Conservation (phyloP, 2,113 vertebrate species). For the Cheilinus undulatus region DNA sequence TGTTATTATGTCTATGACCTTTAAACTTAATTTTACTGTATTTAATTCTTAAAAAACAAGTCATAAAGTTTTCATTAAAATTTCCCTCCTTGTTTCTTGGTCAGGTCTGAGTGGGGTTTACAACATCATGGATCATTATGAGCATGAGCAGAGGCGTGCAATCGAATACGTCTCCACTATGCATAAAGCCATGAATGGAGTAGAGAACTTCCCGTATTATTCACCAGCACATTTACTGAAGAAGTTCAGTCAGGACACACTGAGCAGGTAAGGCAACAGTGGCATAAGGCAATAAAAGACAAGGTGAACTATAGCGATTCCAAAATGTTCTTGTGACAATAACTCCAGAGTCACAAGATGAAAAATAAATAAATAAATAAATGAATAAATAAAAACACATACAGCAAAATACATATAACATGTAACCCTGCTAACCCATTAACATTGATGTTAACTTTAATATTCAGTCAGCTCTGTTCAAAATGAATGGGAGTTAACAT, state of each 20-base stretch:
- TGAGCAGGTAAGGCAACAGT: conserved; percentile 68
- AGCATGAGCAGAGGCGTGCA: conserved; percentile 77
- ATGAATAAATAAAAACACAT: no score
- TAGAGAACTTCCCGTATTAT: conserved; percentile 80
- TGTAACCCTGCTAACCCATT: no score
- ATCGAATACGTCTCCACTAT: conserved; percentile 82
- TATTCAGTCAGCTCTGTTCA: no score
- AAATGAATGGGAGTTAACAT: no score
- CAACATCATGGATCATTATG: conserved; percentile 82
- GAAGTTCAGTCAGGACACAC: conserved; percentile 68
- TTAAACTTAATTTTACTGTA: neutral
- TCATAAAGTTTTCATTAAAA: no score
- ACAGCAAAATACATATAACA: no score
- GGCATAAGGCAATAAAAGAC: no score
- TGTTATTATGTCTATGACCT: neutral
- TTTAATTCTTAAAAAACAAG: neutral
- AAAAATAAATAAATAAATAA: no score
- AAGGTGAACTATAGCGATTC: neutral
- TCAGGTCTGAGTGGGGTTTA: conserved; percentile 83
- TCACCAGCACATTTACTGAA: conserved; percentile 75
- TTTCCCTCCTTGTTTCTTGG: neutral
- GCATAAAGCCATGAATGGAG: conserved; percentile 83
- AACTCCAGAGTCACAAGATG: no score
- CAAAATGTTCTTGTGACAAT: no score
- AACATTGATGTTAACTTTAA: no score